Evolutionary conservation across 2,797 vertebrate species (phyloP), one percentile per base, ranked within the genome.

Genomic region (Cyclopterus lumpus): DNA sequence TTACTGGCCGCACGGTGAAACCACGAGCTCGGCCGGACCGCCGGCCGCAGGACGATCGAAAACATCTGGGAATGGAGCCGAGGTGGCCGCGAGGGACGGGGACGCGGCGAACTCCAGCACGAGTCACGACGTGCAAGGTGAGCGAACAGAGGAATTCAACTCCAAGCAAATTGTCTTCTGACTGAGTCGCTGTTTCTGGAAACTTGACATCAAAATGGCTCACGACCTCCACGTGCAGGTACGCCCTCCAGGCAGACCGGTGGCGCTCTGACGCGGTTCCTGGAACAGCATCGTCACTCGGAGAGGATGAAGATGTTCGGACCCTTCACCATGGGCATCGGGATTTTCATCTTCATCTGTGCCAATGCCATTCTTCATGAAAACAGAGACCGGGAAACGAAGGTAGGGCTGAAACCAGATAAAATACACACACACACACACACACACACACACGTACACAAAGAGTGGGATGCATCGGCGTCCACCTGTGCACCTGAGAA

Each of bases 241-340:
- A 12, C 82, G 0, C 10, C 74, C 6, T 80, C 91, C 28, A 80
- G 80, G 84, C 88, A 79, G 76, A 76, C 71, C 0, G 73, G 78
- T 2, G 87, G 92, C 1, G 58, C 93, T 79, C 90, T 99, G 24
- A 93, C 93, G 0, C 95, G 93, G 20, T 99, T 99, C 92, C 95
- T 99, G 61, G 96, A 97, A 65, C 96, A 96, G 83, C 97, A 99
- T 24, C 86, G 97, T 70, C 97, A 97, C 91, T 99, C 98, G 0
- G 96, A 99, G 84, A 96, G 96, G 89, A 99, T 99, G 98, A 99
- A 98, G 92, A 99, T 99, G 97, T 87, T 99, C 0, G 98, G 98
- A 16, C 98, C 98, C 0, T 99, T 99, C 89, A 99, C 98, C 2
- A 99, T 99, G 98, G 98, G 98, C 71, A 99, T 99, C 3, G 98